A percentile compares a stretch with the other conserved stretches of the same genome.
Conservation (phyloP, 1,140 invertebrate genomes). For the Macrotrachela quadricornifera region DNA sequence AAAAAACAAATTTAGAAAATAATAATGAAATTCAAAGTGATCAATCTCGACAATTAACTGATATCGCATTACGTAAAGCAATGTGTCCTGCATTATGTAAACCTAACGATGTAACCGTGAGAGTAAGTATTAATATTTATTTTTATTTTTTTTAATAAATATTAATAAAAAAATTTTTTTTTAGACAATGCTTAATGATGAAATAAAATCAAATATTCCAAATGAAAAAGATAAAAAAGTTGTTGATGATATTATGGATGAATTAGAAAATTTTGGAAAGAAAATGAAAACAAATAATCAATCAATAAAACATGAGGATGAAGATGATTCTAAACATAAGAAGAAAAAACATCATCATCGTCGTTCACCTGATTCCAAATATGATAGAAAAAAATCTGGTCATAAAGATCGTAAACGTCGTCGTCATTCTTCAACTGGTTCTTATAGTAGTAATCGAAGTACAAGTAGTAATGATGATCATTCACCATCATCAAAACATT, state of each 20-base stretch:
- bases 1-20: not conserved
- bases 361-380: not conserved
- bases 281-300: not conserved
- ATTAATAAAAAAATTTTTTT: no score
- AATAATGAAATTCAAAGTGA: no score
- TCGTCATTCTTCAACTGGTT: not conserved
- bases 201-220: no score
- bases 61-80: no score
- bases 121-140: no score
- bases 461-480: not conserved
- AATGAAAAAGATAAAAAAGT: no score
- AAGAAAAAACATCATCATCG: not conserved
- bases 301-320: no score
- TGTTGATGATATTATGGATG: slow-evolving; percentile 31
- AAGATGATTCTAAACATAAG: no score
- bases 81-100: slow-evolving; percentile 70
- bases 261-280: not conserved
- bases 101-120: slow-evolving; percentile 48
- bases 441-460: not conserved
- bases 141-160: no score
- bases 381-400: not conserved
- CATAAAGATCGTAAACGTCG: not conserved
- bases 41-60: no score
- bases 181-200: no score
- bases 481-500: slow-evolving; percentile 1